Conservation (phyloP, 1,140 invertebrate species). For the Helicoverpa zea region DNA sequence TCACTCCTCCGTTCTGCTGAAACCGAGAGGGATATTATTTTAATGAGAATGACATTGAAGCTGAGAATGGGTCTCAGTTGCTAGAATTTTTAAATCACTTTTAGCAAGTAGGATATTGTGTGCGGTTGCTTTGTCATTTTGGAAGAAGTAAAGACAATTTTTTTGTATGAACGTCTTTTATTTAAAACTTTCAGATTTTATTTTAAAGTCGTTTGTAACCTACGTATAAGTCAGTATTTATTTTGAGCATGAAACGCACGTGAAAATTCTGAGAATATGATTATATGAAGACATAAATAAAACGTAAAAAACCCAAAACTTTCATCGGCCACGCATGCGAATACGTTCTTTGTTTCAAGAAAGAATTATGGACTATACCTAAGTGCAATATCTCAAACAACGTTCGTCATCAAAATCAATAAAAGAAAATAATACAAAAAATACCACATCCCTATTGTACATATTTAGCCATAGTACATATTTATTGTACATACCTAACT, state of each 20-base stretch:
- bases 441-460: no score
- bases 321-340: no score
- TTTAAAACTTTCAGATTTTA: no score
- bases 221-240: neutral
- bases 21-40: constrained; percentile 28
- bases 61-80: neutral
- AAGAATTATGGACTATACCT: no score
- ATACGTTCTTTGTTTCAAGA: no score
- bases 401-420: no score
- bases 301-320: neutral
- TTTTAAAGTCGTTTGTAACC: neutral
- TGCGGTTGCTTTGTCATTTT: neutral
- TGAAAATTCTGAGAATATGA: constrained; percentile 2
- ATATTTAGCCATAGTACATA: no score
- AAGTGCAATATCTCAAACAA: no score
- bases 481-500: no score
- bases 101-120: neutral
- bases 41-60: constrained; percentile 21
- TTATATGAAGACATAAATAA: constrained; percentile 4
- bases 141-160: neutral
- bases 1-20: constrained; percentile 31
- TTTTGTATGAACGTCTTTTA: neutral
- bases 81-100: neutral
- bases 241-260: neutral
- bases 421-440: no score